Conservation (phyloP, 2,888 invertebrate species). For the Aplocera efformata region DNA sequence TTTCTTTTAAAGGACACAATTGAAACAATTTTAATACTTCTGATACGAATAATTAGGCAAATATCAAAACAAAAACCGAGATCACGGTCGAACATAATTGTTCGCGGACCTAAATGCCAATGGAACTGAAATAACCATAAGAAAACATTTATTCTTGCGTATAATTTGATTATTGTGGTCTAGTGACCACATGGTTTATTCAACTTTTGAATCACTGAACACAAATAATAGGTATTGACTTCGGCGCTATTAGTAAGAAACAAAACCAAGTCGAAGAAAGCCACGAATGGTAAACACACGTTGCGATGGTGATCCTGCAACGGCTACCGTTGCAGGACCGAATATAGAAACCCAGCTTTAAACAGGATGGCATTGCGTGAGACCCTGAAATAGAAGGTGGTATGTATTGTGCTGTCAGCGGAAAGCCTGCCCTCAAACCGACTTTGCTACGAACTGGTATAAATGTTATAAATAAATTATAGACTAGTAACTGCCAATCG, state of each 20-base stretch:
- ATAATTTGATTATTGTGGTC: constrained; percentile 25
- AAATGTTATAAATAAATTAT: constrained; percentile 2
- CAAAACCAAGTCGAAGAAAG: neutral
- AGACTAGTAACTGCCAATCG: no score
- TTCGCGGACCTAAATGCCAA: constrained; percentile 32
- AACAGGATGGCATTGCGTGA: constrained; percentile 13
- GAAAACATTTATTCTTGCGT: constrained; percentile 22
- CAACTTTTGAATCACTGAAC: constrained; percentile 11
- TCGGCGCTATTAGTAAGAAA: neutral
- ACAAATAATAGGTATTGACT: neutral
- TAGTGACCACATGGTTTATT: constrained; percentile 14
- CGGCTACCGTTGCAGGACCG: no score
- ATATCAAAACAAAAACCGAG: no score
- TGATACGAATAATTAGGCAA: no score
- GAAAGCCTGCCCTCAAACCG: constrained; percentile 16
- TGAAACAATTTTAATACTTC: no score
- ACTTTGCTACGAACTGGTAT: constrained; percentile 7
- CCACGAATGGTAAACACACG: no score
- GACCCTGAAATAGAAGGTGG: constrained; percentile 11
- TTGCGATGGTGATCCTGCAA: no score
- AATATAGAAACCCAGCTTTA: no score
- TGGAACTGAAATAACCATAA: constrained; percentile 23
- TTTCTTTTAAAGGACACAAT: no score
- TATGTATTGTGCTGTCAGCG: constrained; percentile 16
- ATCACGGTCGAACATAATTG: constrained; percentile 7